Conservation (phyloP, 2,888 invertebrate species). For the Ennomos fuscantarius region DNA sequence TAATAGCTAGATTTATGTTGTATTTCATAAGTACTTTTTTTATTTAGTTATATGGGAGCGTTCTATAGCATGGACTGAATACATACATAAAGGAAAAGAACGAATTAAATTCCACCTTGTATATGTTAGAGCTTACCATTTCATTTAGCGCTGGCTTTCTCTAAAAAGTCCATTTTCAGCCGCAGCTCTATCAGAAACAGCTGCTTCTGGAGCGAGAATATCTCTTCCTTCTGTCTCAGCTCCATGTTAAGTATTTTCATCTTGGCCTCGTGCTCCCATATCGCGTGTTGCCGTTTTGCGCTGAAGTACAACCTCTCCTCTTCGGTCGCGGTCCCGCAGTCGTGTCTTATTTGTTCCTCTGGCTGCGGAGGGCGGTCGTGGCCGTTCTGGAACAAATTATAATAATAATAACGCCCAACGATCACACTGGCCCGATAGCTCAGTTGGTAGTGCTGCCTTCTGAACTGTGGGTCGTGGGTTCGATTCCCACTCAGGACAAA, state of each 20-base stretch:
- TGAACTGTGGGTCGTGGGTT: too few relatives aligned
- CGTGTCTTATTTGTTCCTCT: conserved; percentile 3
- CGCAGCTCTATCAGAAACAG: conserved; percentile 78
- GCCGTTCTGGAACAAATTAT: conserved; percentile 6
- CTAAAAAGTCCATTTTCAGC: conserved; percentile 82
- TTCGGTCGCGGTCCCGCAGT: conserved; percentile 18
- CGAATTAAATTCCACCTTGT: too few relatives aligned
- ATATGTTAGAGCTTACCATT: conserved; percentile 13
- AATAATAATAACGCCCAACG: too few relatives aligned
- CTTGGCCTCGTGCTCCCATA: conserved; percentile 81
- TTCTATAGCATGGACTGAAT: too few relatives aligned
- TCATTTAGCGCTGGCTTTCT: conserved; percentile 77
- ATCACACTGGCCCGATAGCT: too few relatives aligned
- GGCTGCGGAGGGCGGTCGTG: conserved; percentile 2
- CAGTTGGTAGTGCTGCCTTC: too few relatives aligned
- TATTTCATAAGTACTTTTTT: too few relatives aligned
- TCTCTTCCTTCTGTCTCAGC: conserved; percentile 77
- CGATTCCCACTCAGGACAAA: too few relatives aligned
- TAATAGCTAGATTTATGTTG: too few relatives aligned
- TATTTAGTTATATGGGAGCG: too few relatives aligned
- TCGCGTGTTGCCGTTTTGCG: conserved; percentile 78
- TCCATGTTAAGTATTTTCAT: conserved; percentile 83
- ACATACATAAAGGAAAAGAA: too few relatives aligned
- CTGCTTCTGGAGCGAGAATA: conserved; percentile 80
- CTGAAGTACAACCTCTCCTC: conserved; percentile 63